A percentile compares a stretch with the other conserved stretches of the same genome.
Evolutionary conservation across 2,888 invertebrate genomes (phyloP).

Genomic region (Drosophila meridiana): DNA sequence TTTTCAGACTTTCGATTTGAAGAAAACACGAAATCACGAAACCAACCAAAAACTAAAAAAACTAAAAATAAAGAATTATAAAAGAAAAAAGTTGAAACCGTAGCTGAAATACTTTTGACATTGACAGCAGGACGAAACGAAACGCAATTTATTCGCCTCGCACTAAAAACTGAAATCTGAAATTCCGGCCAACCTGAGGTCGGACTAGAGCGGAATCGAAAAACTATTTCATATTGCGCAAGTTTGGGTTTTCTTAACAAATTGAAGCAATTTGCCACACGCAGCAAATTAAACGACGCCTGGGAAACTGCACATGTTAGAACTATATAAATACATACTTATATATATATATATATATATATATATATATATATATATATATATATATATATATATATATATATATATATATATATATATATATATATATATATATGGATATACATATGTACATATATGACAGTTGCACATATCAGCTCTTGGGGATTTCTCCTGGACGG

Average conservation of each 20-base stretch:
- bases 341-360: background rate
- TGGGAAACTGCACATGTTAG: constrained; percentile 62
- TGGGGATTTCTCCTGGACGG: background rate
- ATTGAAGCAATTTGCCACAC: constrained; percentile 75
- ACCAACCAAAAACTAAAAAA: constrained; percentile 21
- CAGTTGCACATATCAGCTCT: constrained; percentile 1
- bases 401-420: background rate
- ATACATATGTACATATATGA: background rate
- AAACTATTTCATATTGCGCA: constrained; percentile 47
- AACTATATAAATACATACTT: background rate
- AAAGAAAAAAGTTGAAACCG: constrained; percentile 8
- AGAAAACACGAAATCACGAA: constrained; percentile 62
- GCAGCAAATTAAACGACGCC: constrained; percentile 67
- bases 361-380: background rate
- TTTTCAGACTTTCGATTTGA: constrained; percentile 77
- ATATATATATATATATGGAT: background rate
- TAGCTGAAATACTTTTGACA: constrained; percentile 70
- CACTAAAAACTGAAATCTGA: constrained; percentile 21
- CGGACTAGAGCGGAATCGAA: constrained; percentile 20
- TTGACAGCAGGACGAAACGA: constrained; percentile 75
- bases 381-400: background rate
- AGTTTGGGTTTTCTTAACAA: constrained; percentile 64
- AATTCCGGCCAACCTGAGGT: constrained; percentile 56
- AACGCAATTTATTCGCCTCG: constrained; percentile 64
- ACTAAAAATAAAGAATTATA: background rate